Conservation (phyloP, 2,888 invertebrate genomes). For the Harpalus rubripes region DNA sequence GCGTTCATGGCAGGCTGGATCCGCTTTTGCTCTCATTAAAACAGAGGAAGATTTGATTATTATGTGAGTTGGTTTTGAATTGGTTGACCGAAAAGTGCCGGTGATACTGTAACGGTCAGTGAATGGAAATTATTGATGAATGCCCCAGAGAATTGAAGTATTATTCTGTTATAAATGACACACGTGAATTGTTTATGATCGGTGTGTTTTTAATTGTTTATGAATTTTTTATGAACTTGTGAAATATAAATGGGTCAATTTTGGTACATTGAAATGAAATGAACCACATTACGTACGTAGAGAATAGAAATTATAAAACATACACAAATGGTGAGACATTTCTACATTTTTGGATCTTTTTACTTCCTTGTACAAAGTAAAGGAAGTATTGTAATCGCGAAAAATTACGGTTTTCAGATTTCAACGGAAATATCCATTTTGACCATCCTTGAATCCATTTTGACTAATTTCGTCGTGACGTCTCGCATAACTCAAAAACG, state of each 20-base stretch:
- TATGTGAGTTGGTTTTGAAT: neutral
- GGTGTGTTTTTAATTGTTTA: neutral
- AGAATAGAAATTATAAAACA: too few relatives aligned
- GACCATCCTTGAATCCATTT: too few relatives aligned
- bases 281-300: neutral
- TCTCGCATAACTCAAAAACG: too few relatives aligned
- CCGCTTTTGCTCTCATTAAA: neutral
- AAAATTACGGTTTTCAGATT: too few relatives aligned
- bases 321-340: too few relatives aligned
- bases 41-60: neutral
- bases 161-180: neutral
- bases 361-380: too few relatives aligned
- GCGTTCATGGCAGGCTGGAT: neutral
- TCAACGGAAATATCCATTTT: too few relatives aligned
- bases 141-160: neutral
- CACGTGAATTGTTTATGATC: neutral
- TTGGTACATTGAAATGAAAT: neutral
- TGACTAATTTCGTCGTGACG: too few relatives aligned
- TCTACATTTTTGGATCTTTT: too few relatives aligned
- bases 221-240: neutral
- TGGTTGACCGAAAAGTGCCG: too few relatives aligned
- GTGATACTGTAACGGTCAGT: neutral
- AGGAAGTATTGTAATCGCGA: too few relatives aligned
- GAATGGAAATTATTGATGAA: neutral
- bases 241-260: neutral